A percentile compares a stretch with the other conserved stretches of the same genome.
Conservation (phyloP, 2,113 vertebrate species). For the Neotragus moschatus region DNA sequence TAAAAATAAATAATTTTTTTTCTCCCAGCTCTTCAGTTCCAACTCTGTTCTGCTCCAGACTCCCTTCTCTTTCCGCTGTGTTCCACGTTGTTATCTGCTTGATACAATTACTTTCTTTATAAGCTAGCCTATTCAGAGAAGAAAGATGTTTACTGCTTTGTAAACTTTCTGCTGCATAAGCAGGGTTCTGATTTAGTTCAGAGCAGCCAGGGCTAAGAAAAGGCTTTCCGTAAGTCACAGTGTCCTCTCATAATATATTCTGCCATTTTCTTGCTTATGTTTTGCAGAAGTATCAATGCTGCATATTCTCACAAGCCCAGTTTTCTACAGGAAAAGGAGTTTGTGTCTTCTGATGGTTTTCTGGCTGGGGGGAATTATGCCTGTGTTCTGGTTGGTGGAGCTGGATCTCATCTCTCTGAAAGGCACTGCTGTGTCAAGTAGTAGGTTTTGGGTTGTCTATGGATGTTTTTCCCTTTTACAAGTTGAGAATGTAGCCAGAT, state of each 20-base stretch:
- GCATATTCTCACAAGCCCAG: not conserved
- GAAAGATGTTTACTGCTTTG: not conserved
- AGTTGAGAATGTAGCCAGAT: not conserved
- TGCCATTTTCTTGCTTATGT: not conserved
- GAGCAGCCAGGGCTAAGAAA: not conserved
- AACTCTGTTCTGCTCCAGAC: not conserved
- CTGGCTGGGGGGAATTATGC: not conserved
- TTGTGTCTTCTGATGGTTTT: not conserved
- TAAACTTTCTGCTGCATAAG: not conserved
- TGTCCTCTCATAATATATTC: not conserved
- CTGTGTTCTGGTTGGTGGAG: not conserved
- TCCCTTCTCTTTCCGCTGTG: not conserved
- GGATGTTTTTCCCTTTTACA: not conserved
- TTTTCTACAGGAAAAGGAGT: not conserved
- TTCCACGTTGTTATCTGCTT: not conserved
- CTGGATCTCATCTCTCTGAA: not conserved
- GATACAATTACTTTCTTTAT: not conserved
- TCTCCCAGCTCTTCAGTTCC: not conserved
- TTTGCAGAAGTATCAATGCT: not conserved
- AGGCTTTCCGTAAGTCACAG: not conserved
- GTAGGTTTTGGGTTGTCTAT: not conserved
- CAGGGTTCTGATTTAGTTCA: not conserved
- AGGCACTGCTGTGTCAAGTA: not conserved
- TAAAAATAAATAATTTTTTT: not conserved
- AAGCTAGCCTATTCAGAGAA: not conserved